These are phyloP conservation scores for Hydropotes inermis DNA, from an alignment of 2,113 vertebrate genomes.

Conservation along the genomic window DNA sequence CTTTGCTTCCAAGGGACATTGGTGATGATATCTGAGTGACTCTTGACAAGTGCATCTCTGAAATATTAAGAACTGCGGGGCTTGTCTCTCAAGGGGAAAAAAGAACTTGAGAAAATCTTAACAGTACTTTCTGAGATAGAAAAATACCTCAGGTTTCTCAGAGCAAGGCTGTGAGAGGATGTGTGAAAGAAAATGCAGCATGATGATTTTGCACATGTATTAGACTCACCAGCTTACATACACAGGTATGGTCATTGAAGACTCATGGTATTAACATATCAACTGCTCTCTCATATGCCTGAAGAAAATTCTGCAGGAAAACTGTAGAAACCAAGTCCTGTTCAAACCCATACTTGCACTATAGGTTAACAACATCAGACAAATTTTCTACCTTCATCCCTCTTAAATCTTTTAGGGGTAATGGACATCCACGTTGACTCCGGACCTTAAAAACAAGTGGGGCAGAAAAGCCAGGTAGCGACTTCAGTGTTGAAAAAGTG, in stretches of 20 bases:
- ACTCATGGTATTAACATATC: neutral
- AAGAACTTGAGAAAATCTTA: neutral
- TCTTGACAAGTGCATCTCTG: conserved; percentile 41
- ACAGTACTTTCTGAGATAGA: neutral
- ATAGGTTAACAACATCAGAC: neutral
- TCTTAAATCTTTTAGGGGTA: neutral
- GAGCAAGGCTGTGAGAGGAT: neutral
- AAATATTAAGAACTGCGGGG: neutral
- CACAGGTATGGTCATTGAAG: rapidly evolving
- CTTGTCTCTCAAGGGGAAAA: neutral
- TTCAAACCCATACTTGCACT: neutral
- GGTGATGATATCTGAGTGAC: conserved; percentile 28
- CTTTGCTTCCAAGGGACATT: conserved; percentile 5
- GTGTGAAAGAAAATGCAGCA: neutral
- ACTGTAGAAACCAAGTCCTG: neutral
- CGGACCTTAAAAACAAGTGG: neutral
- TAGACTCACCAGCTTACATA: neutral
- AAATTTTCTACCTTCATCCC: neutral
- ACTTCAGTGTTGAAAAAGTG: neutral
- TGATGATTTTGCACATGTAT: neutral
- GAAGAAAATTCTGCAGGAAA: neutral
- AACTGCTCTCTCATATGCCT: rapidly evolving
- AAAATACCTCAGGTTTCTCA: neutral
- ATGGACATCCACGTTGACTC: neutral
- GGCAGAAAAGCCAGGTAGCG: neutral